phyloP scores from a whole-genome alignment of 2,797 vertebrate genomes.

The Erithacus rubecula region DNA sequence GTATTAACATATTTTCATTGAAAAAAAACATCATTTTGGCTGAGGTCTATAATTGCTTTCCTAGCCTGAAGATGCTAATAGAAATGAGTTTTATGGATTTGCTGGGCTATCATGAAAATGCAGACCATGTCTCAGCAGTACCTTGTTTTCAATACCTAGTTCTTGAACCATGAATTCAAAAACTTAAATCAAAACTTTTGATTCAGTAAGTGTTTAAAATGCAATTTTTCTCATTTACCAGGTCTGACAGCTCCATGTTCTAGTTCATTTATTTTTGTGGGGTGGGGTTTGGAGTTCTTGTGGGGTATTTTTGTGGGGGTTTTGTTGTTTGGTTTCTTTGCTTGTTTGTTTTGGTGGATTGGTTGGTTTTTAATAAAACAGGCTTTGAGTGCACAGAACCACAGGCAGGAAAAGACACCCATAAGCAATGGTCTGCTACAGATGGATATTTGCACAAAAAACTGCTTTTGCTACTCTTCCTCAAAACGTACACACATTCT shows the following conservation, averaged over 20 bases:
- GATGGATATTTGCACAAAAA: not conserved
- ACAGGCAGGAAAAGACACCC: not conserved
- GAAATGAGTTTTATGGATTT: not conserved
- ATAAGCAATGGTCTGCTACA: not conserved
- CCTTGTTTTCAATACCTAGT: not conserved
- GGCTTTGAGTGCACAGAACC: not conserved
- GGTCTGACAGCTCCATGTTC: not conserved
- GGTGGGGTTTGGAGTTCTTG: no score
- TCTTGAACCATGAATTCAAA: not conserved
- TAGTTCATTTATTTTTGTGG: not conserved
- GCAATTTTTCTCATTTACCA: not conserved
- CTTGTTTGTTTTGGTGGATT: fast-evolving
- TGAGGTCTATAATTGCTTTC: not conserved
- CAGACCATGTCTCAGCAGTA: not conserved
- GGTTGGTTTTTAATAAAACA: not conserved
- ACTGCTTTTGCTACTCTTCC: not conserved
- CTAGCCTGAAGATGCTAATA: not conserved
- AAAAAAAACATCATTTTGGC: not conserved
- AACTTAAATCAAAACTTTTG: not conserved
- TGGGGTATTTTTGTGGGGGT: not conserved
- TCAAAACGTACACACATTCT: not conserved
- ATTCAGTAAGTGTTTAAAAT: not conserved
- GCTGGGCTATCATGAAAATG: not conserved
- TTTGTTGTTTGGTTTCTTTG: not conserved
- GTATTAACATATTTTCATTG: not conserved